Percentiles rank a stretch among this genome's conserved stretches.
These are phyloP conservation scores for Drosophila lutescens DNA, from an alignment of 2,888 invertebrate genomes.

Conservation along the genomic window DNA sequence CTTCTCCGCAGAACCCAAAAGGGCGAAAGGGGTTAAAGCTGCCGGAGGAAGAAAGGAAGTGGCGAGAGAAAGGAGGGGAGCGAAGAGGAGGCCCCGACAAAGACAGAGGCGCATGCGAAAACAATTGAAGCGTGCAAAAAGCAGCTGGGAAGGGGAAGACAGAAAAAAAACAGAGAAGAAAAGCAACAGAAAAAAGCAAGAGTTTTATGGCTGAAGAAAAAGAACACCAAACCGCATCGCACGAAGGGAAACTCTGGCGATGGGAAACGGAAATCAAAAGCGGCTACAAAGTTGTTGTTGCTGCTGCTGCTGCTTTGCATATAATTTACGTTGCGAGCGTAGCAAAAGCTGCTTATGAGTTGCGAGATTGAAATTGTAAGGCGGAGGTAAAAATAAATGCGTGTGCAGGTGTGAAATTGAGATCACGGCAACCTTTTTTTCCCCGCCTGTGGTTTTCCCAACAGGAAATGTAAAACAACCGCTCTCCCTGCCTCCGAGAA, in stretches of 20 bases:
- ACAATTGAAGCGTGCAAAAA: slow-evolving; percentile 78
- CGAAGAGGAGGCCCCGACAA: slow-evolving; percentile 44
- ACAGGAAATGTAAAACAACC: slow-evolving; percentile 74
- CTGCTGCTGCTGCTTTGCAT: slow-evolving; percentile 55
- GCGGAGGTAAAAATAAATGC: slow-evolving; percentile 58
- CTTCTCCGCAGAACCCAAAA: background rate
- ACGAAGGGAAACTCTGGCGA: slow-evolving; percentile 76
- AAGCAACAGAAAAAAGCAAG: slow-evolving; percentile 66
- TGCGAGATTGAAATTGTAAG: slow-evolving; percentile 68
- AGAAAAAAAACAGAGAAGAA: slow-evolving; percentile 11
- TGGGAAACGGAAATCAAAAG: slow-evolving; percentile 82
- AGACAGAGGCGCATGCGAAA: slow-evolving; percentile 74
- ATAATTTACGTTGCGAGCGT: slow-evolving; percentile 71
- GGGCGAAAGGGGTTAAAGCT: slow-evolving; percentile 6
- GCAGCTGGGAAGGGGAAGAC: slow-evolving; percentile 27
- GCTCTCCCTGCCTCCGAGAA: background rate
- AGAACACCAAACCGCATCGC: slow-evolving; percentile 60
- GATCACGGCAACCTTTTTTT: slow-evolving; percentile 67
- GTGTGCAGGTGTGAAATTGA: slow-evolving; percentile 59
- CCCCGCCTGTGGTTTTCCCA: slow-evolving; percentile 19
- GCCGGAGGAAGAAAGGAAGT: slow-evolving; percentile 21
- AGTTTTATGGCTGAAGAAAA: slow-evolving; percentile 58
- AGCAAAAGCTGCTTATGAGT: slow-evolving; percentile 71
- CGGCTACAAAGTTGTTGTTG: slow-evolving; percentile 63
- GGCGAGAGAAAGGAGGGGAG: slow-evolving; percentile 8